Base-by-base conservation (phyloP, 2,113 vertebrate species). In the Osmerus mordax region DNA sequence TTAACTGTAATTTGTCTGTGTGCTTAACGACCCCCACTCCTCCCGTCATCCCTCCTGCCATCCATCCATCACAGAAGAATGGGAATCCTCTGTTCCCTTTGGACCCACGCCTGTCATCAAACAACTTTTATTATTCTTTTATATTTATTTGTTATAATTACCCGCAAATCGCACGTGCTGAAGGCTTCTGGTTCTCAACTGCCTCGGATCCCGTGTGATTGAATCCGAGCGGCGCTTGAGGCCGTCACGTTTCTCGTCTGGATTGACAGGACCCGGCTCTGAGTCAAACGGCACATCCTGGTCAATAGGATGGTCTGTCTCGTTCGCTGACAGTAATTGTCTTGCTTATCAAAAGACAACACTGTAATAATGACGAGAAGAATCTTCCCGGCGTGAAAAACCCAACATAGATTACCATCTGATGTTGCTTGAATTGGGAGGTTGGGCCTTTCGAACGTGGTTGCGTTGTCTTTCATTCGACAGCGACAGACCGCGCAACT, bases 191-290 rank as follows among this genome's bases (percentile, higher is more conserved):
- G 32, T 36, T 12, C 41, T 47, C 9, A 12, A 11, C 41, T 7
- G 7, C 7, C 41, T 47, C 41, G 7, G 7, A 36, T 47, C 41
- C 41, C 1, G 41, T 47, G 9, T 47, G 41, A 47, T 7, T 47
- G 41, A 47, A 47, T 47, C 8, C 2, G 41, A 47, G 41, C 41
- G 8, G 41, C 7, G 3, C 56, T 21, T 59, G 56, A 62, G 28
- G 23, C 13, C 23, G 21, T 21, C 23, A 2, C 2, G 19, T 12
- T 19, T 25, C 7, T 29, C 0, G 23, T 62, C 3, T 62, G 72
- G 75, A 79, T 3, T 72, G 75, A 77, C 11, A 3, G 36, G 62
- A 69, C 71, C 58, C 58, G 32, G 25, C 74, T 76, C 54, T 61
- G 62, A 18, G 51, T 25, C 71, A 36, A 75, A 19, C 14, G 19